Conservation (phyloP, 2,113 vertebrate species). For the Ivindomyrus marchei region DNA sequence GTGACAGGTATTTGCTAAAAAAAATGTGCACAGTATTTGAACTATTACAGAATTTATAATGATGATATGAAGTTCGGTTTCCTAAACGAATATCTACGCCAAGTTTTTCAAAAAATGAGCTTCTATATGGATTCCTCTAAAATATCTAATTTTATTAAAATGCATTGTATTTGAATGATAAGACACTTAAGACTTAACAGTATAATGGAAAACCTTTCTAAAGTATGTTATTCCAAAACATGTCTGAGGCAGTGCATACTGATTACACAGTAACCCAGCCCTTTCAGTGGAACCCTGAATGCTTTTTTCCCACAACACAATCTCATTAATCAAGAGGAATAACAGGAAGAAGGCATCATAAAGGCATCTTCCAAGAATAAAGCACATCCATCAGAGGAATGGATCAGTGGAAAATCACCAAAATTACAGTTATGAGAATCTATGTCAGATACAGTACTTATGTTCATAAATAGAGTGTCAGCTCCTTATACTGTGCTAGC, state of each 20-base stretch:
- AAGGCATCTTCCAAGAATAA: background rate
- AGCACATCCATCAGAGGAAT: background rate
- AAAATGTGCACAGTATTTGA: background rate
- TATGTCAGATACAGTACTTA: background rate
- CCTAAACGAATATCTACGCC: background rate
- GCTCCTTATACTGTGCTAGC: background rate
- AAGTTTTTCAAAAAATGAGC: background rate
- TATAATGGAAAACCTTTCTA: background rate
- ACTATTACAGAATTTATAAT: background rate
- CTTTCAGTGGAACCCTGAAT: background rate
- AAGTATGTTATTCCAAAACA: background rate
- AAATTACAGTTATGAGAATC: background rate
- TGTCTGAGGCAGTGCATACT: background rate
- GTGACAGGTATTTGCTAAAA: background rate
- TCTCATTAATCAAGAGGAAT: background rate
- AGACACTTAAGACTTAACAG: background rate
- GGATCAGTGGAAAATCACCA: background rate
- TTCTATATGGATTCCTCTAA: background rate
- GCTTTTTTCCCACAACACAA: background rate
- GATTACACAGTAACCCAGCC: background rate
- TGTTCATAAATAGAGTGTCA: background rate
- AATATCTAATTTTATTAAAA: background rate
- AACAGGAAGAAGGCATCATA: background rate
- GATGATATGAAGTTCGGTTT: background rate
- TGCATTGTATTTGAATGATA: background rate